Evolutionary conservation across 1,140 invertebrate genomes (phyloP).

Genomic region (Penaeus vannamei): DNA sequence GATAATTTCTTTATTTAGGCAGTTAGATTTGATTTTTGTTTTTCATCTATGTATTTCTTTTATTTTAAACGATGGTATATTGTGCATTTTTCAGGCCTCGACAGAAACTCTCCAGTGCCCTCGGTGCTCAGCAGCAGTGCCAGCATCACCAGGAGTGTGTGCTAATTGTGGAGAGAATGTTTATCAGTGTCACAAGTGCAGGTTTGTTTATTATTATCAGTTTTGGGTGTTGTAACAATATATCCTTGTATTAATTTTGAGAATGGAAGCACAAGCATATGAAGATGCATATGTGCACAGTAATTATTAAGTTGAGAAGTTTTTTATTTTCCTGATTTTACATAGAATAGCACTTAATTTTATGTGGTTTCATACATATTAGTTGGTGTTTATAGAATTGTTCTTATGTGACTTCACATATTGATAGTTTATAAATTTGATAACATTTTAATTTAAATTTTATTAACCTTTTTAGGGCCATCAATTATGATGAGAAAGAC

Average conservation of each 20-base stretch:
- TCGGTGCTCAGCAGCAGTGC: slow-evolving; percentile 94
- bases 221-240: not conserved
- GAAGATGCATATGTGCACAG: no score
- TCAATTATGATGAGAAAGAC: slow-evolving; percentile 99
- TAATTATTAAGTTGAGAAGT: no score
- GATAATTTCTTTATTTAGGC: not conserved
- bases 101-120: slow-evolving; percentile 96
- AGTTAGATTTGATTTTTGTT: not conserved
- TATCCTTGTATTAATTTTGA: no score
- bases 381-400: no score
- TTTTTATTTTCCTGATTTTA: no score
- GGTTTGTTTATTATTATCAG: slow-evolving; percentile 73
- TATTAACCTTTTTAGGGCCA: slow-evolving; percentile 79
- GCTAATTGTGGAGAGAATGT: slow-evolving; percentile 99
- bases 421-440: not conserved
- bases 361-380: no score
- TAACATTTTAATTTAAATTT: not conserved
- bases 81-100: slow-evolving; percentile 72
- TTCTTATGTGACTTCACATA: not conserved
- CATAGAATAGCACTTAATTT: no score
- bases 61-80: not conserved
- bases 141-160: slow-evolving; percentile 97
- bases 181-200: slow-evolving; percentile 98
- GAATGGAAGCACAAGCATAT: no score
- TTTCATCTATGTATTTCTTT: not conserved